Conservation (phyloP, 2,888 invertebrate species). For the Conops quadrifasciatus region DNA sequence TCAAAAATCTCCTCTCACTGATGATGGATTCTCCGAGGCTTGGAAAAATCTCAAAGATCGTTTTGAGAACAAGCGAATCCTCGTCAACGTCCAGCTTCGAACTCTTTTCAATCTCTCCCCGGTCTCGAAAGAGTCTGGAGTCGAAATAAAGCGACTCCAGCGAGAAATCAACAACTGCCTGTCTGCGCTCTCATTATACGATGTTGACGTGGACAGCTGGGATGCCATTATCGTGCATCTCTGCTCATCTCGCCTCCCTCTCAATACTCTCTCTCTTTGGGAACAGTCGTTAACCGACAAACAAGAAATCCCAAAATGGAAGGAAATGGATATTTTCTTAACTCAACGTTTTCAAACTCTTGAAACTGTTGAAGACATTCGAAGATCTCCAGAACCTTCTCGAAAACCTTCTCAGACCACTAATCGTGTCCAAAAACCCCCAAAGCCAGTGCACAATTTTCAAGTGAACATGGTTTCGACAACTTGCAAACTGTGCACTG, state of each 20-base stretch:
- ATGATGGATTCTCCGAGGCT: neutral
- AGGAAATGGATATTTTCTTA: neutral
- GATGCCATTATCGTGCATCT: neutral
- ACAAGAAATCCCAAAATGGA: too few relatives aligned
- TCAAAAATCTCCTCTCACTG: neutral
- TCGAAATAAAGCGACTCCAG: neutral
- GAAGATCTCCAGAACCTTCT: too few relatives aligned
- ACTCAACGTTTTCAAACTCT: neutral
- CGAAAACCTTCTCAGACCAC: too few relatives aligned
- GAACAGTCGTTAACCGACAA: too few relatives aligned
- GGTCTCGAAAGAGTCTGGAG: neutral
- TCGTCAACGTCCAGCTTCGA: constrained; percentile 1
- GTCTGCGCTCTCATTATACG: neutral
- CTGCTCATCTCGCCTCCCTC: neutral
- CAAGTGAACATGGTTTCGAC: neutral
- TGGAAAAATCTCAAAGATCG: constrained; percentile 19
- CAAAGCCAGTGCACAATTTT: neutral
- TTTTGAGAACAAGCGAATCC: too few relatives aligned
- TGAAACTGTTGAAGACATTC: too few relatives aligned
- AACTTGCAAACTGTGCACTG: neutral
- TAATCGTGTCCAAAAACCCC: too few relatives aligned
- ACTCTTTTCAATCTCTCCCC: neutral
- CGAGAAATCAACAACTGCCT: neutral
- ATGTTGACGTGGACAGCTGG: neutral
- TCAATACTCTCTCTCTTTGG: neutral